Conservation (phyloP, 2,797 vertebrate genomes). For the Alca torda region DNA sequence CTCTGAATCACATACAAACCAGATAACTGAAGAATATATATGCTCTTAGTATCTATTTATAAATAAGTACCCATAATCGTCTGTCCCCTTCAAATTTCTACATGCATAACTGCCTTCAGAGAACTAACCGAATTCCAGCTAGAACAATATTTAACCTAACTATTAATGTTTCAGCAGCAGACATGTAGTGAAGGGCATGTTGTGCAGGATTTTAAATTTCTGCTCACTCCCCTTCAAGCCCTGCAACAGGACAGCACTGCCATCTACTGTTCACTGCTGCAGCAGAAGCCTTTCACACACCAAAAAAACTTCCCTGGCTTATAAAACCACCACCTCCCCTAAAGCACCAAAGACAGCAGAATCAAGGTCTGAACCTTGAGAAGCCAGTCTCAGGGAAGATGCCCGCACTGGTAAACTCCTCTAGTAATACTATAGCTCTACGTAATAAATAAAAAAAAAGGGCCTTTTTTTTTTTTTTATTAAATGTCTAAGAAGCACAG, state of each 20-base stretch:
- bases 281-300: background rate
- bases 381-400: background rate
- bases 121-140: background rate
- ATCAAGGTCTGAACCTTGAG: background rate
- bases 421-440: background rate
- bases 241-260: conserved; percentile 68
- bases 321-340: background rate
- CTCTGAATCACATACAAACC: background rate
- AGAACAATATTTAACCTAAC: background rate
- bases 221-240: background rate
- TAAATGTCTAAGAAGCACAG: background rate
- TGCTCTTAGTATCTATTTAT: background rate
- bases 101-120: background rate
- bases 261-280: conserved; percentile 66
- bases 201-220: background rate
- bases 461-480: background rate
- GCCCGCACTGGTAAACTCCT: background rate
- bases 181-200: background rate
- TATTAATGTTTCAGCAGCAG: conserved; percentile 26
- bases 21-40: background rate
- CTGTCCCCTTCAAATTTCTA: background rate
- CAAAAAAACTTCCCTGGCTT: background rate
- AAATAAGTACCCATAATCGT: background rate
- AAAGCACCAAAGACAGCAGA: background rate
- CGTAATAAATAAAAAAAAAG: background rate